Evolutionary conservation across 2,113 vertebrate genomes (phyloP).

Genomic region (Phylloscopus trochiloides): DNA sequence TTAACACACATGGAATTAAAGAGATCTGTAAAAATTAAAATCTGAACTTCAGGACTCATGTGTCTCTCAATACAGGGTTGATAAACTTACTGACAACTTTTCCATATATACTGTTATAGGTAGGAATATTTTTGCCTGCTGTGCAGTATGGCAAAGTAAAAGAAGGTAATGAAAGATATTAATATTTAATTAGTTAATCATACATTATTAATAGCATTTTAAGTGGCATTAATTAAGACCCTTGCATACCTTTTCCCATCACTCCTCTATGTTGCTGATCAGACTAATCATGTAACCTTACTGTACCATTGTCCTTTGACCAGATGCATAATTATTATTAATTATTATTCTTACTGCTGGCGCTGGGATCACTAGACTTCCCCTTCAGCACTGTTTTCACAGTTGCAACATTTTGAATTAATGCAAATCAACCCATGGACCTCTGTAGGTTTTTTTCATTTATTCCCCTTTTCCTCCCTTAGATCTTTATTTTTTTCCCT

Average conservation of each 20-base stretch:
- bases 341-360: neutral
- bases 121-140: neutral
- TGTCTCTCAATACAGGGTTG: neutral
- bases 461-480: neutral
- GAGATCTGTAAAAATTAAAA: neutral
- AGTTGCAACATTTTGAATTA: neutral
- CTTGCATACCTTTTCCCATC: neutral
- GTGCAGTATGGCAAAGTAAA: neutral
- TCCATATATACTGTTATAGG: neutral
- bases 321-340: neutral
- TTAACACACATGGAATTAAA: neutral
- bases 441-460: neutral
- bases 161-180: constrained; percentile 9
- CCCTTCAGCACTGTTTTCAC: neutral
- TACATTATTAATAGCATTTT: constrained; percentile 40
- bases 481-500: accelerated
- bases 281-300: constrained; percentile 28
- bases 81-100: neutral
- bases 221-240: constrained; percentile 36
- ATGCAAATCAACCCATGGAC: neutral
- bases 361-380: neutral
- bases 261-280: neutral
- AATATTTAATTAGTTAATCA: constrained; percentile 48
- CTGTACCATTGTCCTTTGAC: neutral
- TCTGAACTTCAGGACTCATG: neutral